Evolutionary conservation across 2,797 vertebrate species (phyloP), one percentile per base, ranked within the genome.

Genomic region (Myotis myotis): DNA sequence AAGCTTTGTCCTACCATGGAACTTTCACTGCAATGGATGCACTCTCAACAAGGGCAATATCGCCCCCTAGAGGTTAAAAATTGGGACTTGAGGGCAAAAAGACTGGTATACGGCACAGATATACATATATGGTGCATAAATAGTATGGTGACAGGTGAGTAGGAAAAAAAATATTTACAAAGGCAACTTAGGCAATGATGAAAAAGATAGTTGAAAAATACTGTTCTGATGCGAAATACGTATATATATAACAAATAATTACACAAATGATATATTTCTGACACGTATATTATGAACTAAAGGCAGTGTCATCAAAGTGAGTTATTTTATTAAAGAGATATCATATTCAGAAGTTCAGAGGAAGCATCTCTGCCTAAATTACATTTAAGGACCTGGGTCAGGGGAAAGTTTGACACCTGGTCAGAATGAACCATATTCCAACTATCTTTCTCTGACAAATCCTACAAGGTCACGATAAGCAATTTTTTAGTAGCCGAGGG

Each of bases 1-100:
- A 55, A 62, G 16, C 10, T 19, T 5, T 15, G 8, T 19, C 44
- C 49, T 62, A 16, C 6, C 9, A 22, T 1, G 19, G 70, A 70
- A 23, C 25, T 10, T 60, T 55, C 8, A 0, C 1, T 20, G 30
- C 0, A 19, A 6, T 2, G 0, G 3, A 2, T 2, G 6, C 9
- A 9, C 5, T 85, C 22, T 49, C 10, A 72, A 30, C 5, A n/a
- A 4, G 8, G 38, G 1, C 3, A 3, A 1, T 55, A n/a, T 30
- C 10, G 0, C 3, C 72, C 41, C 23, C 19, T 25, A 16, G 11
- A 5, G 20, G 10, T 36, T 33, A 1, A 81, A 89, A 86, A 20
- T 7, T 80, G 33, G 30, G 68, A 13, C 5, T 22, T 28, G 6
- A 38, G 13, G 28, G 6, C 6, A 75, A 78, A 87, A 74, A 30